Base-by-base conservation (phyloP, 2,113 vertebrate species). In the Thymallus thymallus region DNA sequence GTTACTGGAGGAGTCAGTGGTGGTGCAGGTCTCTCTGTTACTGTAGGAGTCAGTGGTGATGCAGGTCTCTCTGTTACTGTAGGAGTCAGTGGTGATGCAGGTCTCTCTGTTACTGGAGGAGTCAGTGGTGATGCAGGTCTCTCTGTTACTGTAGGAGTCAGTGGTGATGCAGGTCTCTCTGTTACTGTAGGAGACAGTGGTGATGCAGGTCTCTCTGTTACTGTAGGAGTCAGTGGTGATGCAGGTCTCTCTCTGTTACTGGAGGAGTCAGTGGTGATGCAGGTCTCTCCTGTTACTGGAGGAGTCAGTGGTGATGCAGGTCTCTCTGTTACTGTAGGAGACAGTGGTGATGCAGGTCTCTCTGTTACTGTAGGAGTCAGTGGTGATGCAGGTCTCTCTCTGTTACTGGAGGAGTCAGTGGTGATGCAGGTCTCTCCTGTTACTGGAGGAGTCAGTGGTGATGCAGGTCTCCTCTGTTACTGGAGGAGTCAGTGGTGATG, bases 351-450 rank as follows among this genome's bases (percentile, higher is more conserved):
- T 96, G 94, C 95, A 96, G 55, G 94, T 96, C 86, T 96, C n/a
- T n/a, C n/a, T 79, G 2, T 72, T 55, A 16, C 3, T 72, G 12
- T 48, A 96, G 95, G 95, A 96, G 86, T 93, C 94, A 0, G 94
- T 95, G 75, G 87, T 94, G 90, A 95, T 96, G 94, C 95, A 96
- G 55, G 94, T 96, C 86, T 96, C n/a, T n/a, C n/a, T n/a, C n/a
- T 79, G 2, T 72, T 55, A 16, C 3, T 72, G 12, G 29, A 96
- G 95, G 95, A 96, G 86, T 93, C 94, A 0, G 94, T 95, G 75
- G 87, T 94, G 90, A 95, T 96, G 94, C 95, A 96, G 55, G 94
- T 96, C 86, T 96, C n/a, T n/a, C n/a, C n/a, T 79, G 2, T 72
- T 55, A 16, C 3, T 72, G 12, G 29, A 96, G 95, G 95, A 96